Percentiles rank a stretch among this genome's conserved stretches.
Conservation (phyloP, 2,888 invertebrate species). For the Agriopis aurantiaria region DNA sequence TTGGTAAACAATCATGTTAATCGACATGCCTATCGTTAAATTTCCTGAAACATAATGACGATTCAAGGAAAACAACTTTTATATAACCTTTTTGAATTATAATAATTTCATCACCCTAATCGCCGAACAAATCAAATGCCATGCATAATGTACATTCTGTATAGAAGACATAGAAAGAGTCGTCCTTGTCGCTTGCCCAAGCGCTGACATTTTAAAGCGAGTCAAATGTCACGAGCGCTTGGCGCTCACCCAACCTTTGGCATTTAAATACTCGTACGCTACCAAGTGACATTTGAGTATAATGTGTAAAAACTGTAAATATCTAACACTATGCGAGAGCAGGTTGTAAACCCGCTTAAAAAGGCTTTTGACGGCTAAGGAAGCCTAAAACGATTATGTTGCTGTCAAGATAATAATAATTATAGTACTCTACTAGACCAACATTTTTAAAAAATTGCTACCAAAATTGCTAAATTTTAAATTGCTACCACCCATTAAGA, state of each 20-base stretch:
- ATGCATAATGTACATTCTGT: conserved; percentile 77
- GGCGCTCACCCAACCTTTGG: conserved; percentile 79
- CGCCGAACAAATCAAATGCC: conserved; percentile 80
- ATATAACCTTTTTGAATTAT: conserved; percentile 77
- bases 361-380: background rate
- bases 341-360: conserved; percentile 22
- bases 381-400: conserved; percentile 10
- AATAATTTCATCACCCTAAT: conserved; percentile 77
- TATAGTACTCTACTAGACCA: conserved; percentile 2
- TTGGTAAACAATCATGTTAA: conserved; percentile 48
- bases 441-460: conserved; percentile 20
- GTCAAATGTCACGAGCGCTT: conserved; percentile 84
- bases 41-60: conserved; percentile 69
- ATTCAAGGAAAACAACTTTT: conserved; percentile 81
- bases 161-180: conserved; percentile 82
- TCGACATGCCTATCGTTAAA: conserved; percentile 52
- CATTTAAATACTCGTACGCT: conserved; percentile 66
- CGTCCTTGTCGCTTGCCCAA: conserved; percentile 85
- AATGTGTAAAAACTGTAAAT: conserved; percentile 46
- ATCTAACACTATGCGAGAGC: conserved; percentile 30
- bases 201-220: conserved; percentile 81
- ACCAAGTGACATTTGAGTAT: conserved; percentile 73
- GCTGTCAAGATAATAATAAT: conserved; percentile 2
- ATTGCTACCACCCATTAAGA: conserved; percentile 19
- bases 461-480: conserved; percentile 30